Percentiles rank a stretch among this genome's conserved stretches.
These are phyloP conservation scores for Calliopsis andreniformis DNA, from an alignment of 1,140 invertebrate species.

Conservation along the genomic window DNA sequence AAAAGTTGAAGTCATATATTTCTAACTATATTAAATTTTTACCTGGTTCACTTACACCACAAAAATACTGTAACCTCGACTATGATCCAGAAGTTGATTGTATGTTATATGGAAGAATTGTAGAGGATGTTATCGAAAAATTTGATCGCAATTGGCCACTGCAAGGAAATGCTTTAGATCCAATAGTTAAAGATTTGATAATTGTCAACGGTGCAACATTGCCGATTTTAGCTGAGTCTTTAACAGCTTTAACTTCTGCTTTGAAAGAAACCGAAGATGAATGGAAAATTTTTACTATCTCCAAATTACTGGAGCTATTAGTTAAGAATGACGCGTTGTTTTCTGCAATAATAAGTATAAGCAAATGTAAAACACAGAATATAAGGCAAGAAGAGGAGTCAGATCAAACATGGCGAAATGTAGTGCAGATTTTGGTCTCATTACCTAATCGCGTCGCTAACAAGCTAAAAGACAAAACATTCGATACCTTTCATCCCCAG, in stretches of 20 bases:
- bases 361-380: constrained; percentile 46
- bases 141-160: constrained; percentile 83
- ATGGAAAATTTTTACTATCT: constrained; percentile 70
- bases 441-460: constrained; percentile 87
- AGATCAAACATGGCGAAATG: constrained; percentile 80
- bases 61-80: constrained; percentile 83
- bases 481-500: constrained; percentile 83
- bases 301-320: constrained; percentile 79
- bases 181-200: constrained; percentile 77
- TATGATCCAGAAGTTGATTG: constrained; percentile 72
- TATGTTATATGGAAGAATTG: constrained; percentile 76
- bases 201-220: constrained; percentile 80
- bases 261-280: constrained; percentile 78
- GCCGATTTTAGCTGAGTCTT: constrained; percentile 80
- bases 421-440: constrained; percentile 84
- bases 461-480: constrained; percentile 81
- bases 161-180: constrained; percentile 71
- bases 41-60: constrained; percentile 84
- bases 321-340: constrained; percentile 83
- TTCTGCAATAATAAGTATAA: constrained; percentile 78
- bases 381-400: constrained; percentile 63
- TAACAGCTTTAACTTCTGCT: constrained; percentile 78
- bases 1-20: constrained; percentile 67
- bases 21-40: constrained; percentile 75
- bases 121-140: constrained; percentile 78